Percentiles rank a stretch among this genome's conserved stretches.
Conservation (phyloP, 2,888 invertebrate genomes). For the Bursaphelenchus okinawaensis region DNA sequence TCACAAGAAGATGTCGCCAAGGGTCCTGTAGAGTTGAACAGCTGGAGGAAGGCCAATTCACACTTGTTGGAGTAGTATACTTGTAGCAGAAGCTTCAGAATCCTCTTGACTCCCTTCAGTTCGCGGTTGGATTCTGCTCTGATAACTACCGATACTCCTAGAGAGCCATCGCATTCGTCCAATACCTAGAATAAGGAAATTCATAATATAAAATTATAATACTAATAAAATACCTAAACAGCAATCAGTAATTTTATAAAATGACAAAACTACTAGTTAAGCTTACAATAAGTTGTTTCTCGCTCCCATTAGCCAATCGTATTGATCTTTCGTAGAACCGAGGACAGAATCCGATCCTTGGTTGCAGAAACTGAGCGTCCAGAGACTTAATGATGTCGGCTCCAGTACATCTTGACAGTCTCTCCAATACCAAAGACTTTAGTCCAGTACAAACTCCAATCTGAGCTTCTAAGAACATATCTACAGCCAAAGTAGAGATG, state of each 20-base stretch:
- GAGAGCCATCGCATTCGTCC: conserved; percentile 72
- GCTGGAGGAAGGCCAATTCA: conserved; percentile 75
- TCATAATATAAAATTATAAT: neutral
- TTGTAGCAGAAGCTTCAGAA: conserved; percentile 33
- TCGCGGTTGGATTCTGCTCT: conserved; percentile 68
- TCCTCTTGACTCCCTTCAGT: conserved; percentile 46
- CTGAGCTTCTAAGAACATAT: conserved; percentile 68
- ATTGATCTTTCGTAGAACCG: conserved; percentile 40
- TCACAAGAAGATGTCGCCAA: conserved; percentile 11
- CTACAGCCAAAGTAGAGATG: conserved; percentile 76
- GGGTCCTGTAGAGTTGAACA: conserved; percentile 31
- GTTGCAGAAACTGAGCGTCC: conserved; percentile 53
- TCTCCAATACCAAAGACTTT: conserved; percentile 67
- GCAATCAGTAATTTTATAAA: too few relatives aligned
- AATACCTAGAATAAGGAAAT: conserved; percentile 29
- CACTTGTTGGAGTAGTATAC: conserved; percentile 77
- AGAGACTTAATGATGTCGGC: conserved; percentile 70
- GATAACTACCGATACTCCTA: conserved; percentile 80
- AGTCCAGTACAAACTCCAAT: conserved; percentile 16
- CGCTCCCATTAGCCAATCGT: conserved; percentile 49
- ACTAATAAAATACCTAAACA: too few relatives aligned
- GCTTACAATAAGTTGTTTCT: conserved; percentile 72
- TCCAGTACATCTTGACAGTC: conserved; percentile 72
- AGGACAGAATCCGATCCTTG: conserved; percentile 59
- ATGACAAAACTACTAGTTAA: too few relatives aligned